A percentile compares a stretch with the other conserved stretches of the same genome.
Evolutionary conservation across 2,888 invertebrate genomes (phyloP).

Genomic region (Brachyptera putata): DNA sequence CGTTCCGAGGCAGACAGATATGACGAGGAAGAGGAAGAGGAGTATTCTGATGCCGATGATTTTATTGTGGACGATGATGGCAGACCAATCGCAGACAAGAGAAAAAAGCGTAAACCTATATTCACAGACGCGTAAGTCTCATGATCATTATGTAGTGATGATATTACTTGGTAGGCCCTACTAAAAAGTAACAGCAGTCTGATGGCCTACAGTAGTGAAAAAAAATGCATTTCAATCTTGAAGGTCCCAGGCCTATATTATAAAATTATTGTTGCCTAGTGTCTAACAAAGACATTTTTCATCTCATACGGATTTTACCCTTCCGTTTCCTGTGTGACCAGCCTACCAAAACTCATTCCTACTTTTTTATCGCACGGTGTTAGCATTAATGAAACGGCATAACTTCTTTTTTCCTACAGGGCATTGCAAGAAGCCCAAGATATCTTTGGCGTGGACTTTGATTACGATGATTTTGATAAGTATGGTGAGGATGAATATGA

Average conservation of each 20-base stretch:
- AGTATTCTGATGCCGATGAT: conserved; percentile 86
- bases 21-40: conserved; percentile 72
- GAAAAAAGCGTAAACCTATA: conserved; percentile 73
- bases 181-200: neutral
- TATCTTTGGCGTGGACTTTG: conserved; percentile 99
- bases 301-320: too few relatives aligned
- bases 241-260: too few relatives aligned
- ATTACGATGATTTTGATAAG: conserved; percentile 85
- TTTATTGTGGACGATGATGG: conserved; percentile 98
- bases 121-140: conserved; percentile 78
- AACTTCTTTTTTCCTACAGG: conserved; percentile 39
- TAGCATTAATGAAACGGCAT: neutral
- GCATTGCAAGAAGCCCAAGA: conserved; percentile 97
- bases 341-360: too few relatives aligned
- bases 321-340: too few relatives aligned
- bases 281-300: too few relatives aligned
- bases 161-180: too few relatives aligned
- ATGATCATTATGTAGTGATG: too few relatives aligned
- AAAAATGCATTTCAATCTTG: too few relatives aligned
- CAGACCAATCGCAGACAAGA: conserved; percentile 75
- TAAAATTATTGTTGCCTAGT: too few relatives aligned
- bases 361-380: too few relatives aligned
- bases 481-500: conserved; percentile 84
- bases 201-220: too few relatives aligned
- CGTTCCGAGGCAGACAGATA: conserved; percentile 60